Evolutionary conservation across 2,888 invertebrate genomes (phyloP).

Genomic region (Malthinus flaveolus): DNA sequence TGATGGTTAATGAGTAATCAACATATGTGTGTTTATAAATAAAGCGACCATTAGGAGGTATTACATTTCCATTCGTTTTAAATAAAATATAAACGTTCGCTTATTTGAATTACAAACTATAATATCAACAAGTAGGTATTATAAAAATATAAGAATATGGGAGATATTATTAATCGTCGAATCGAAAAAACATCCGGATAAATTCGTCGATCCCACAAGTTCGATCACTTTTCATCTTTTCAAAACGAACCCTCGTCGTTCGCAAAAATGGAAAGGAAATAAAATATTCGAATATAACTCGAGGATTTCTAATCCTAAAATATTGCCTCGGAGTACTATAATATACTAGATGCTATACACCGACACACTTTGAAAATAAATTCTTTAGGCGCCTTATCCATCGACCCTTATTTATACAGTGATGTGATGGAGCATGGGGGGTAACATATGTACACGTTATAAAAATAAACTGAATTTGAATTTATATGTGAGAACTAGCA

Average conservation of each 20-base stretch:
- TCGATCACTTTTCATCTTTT: not conserved
- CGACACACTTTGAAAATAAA: not conserved
- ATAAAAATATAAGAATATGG: no score
- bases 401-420: conserved; percentile 4
- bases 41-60: not conserved
- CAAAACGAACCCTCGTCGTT: not conserved
- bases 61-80: not conserved
- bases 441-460: conserved; percentile 1
- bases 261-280: not conserved
- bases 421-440: no score
- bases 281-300: not conserved
- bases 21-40: conserved; percentile 1
- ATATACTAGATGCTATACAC: not conserved
- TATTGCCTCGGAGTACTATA: not conserved
- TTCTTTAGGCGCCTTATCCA: conserved; percentile 1
- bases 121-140: no score
- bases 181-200: conserved; percentile 1
- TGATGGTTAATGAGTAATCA: not conserved
- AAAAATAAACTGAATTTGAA: not conserved
- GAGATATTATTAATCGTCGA: no score
- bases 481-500: no score
- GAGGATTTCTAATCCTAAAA: not conserved
- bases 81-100: not conserved
- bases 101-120: no score
- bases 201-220: not conserved